Evolutionary conservation across 2,888 invertebrate genomes (phyloP), one percentile per base, ranked within the genome.

Genomic region (Cylindroiulus punctatus): DNA sequence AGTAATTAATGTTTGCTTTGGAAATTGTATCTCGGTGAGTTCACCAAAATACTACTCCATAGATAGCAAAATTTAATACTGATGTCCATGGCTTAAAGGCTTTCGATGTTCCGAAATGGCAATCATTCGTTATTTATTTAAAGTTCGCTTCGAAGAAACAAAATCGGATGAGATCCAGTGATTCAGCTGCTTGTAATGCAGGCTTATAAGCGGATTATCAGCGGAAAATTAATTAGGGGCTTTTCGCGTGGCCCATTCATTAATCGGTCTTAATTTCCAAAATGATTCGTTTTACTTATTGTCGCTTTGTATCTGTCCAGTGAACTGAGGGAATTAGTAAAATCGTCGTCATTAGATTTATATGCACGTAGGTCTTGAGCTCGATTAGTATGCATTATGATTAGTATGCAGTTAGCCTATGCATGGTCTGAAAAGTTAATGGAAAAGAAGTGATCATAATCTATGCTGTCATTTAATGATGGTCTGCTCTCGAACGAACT

Each of bases 1-100:
- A 65, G 65, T 65, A 65, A n/a, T 22, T n/a, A 65, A 26, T 26
- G n/a, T 65, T 65, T 65, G 26, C 65, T 65, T 65, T 65, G 65
- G 26, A 65, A 65, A 26, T 65, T 65, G 26, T 65, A 65, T 65
- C 8, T n/a, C 1, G 26, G n/a, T 26, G 26, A 26, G 8, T 10
- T 65, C 65, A 26, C 26, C 65, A 26, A 65, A 26, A 65, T 26
- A 65, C 26, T 5, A 57, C n/a, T 65, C 26, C 26, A 65, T 26
- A 65, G 65, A 65, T 65, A 4, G 65, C 12, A 12, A 12, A 26
- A 65, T 65, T 26, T 26, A 65, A 65, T 65, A 65, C 26, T 26
- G 26, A 65, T 26, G 65, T n/a, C 12, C 22, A 65, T 65, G 8
- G 65, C 65, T 65, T 26, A 65, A 65, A 26, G 65, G 65, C 65